phyloP scores from a whole-genome alignment of 2,888 invertebrate genomes.

The Anthophora plumipes region DNA sequence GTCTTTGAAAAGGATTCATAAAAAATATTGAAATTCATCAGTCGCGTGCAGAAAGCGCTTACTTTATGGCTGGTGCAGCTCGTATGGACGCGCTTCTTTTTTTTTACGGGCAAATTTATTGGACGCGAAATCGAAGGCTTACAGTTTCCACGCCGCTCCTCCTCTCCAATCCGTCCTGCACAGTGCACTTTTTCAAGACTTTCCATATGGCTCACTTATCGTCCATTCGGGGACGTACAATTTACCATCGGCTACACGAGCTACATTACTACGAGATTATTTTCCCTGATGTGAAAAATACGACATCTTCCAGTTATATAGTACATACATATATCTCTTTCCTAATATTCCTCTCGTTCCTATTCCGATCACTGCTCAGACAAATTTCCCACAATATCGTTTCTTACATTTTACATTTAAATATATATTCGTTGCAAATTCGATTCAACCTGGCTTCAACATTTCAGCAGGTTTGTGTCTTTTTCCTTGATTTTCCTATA shows the following conservation, averaged over 20 bases:
- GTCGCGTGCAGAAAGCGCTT: slow-evolving; percentile 49
- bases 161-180: not conserved
- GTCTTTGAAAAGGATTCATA: slow-evolving; percentile 52
- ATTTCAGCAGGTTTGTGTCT: not conserved
- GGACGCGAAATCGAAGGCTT: slow-evolving; percentile 58
- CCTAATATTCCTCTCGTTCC: not conserved
- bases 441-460: too few species aligned
- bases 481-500: not conserved
- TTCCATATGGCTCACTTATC: slow-evolving; percentile 51
- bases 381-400: too few species aligned
- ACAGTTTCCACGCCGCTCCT: slow-evolving; percentile 31
- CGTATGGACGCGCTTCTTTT: slow-evolving; percentile 32
- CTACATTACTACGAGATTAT: not conserved
- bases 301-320: not conserved
- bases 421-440: too few species aligned
- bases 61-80: slow-evolving; percentile 47
- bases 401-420: too few species aligned
- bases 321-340: not conserved
- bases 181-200: slow-evolving; percentile 27
- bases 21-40: slow-evolving; percentile 73
- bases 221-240: slow-evolving; percentile 16
- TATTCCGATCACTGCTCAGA: not conserved
- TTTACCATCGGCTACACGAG: slow-evolving; percentile 5
- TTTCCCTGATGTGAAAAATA: not conserved
- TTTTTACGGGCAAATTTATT: slow-evolving; percentile 68